Base-by-base conservation (phyloP, 2,113 vertebrate species). In the Mus musculus region DNA sequence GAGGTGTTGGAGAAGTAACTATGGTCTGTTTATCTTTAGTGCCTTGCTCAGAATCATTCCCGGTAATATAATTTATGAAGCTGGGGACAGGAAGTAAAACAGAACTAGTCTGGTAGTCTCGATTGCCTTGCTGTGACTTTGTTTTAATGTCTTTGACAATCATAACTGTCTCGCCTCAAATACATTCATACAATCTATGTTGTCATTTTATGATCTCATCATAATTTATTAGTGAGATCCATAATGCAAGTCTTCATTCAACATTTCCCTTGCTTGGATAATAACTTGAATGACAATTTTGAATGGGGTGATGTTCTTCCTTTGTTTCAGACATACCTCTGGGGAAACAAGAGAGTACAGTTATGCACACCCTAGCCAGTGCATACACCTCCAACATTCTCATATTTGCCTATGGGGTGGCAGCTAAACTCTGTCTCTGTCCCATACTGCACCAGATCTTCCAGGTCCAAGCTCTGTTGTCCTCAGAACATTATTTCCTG, bases 231-330 rank as follows among this genome's bases (percentile, higher is more conserved):
- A 89, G 16, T 30, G 82, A 85, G 36, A 49, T 52, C 71, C 69
- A 36, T 65, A 71, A 63, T 69, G 52, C 19, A 88, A 94, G 46
- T 77, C 11, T 59, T 73, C 2, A 91, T 59, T 73, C 2, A 91
- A 16, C 73, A 49, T 82, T 95, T 93, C 20, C 82, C 82, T 67
- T 86, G 33, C 6, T 93, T 92, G 42, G 28, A 67, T 52, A 96
- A 89, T 86, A 76, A 82, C 5, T 82, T 76, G 19, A 94, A 76
- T 22, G 56, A 56, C 12, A 85, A 49, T 69, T 94, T 63, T 56
- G 20, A 82, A 87, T 52, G 65, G 22, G 69, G 67, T 82, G 8
- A 39, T 13, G 2, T 0, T 39, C 61, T 76, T 13, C 8, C 86
- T 36, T 88, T 67, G 11, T 71, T 85, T 96, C 3, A 93, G 54